Evolutionary conservation across 2,888 invertebrate species (phyloP).

Genomic region (Gastracanthus pulcherrimus): DNA sequence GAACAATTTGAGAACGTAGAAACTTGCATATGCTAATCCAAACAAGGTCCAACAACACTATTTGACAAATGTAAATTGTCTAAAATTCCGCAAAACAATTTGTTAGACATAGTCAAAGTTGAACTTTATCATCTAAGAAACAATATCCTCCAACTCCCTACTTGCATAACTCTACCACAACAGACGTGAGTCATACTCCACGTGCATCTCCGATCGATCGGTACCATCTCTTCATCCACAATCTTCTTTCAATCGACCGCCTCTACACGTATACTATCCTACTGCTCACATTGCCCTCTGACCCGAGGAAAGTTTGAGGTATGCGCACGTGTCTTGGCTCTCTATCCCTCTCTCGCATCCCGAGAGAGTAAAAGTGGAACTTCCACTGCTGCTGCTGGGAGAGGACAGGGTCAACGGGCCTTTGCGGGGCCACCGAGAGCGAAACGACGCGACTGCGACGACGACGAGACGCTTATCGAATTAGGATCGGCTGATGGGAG

Average conservation of each 20-base stretch:
- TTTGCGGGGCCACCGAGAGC: conserved; percentile 16
- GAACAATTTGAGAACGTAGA: no score
- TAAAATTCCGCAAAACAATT: not conserved
- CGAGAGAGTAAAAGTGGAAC: conserved; percentile 35
- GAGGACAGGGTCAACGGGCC: conserved; percentile 27
- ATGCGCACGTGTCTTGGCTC: not conserved
- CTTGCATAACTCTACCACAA: no score
- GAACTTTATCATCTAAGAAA: not conserved
- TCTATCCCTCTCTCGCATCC: not conserved
- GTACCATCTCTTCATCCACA: not conserved
- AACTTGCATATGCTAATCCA: no score
- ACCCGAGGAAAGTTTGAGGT: conserved; percentile 2
- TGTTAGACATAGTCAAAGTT: not conserved
- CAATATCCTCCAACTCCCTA: not conserved
- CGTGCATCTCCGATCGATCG: not conserved
- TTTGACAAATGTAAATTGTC: no score
- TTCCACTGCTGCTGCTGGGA: not conserved
- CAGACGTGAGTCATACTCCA: not conserved
- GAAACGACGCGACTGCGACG: not conserved
- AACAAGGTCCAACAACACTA: no score
- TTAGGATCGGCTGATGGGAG: not conserved
- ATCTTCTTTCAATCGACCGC: not conserved
- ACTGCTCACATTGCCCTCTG: not conserved
- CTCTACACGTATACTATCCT: not conserved
- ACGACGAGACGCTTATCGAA: conserved; percentile 28